A percentile compares a stretch with the other conserved stretches of the same genome.
Conservation (phyloP, 1,140 invertebrate genomes). For the Melipona quadrifasciata region DNA sequence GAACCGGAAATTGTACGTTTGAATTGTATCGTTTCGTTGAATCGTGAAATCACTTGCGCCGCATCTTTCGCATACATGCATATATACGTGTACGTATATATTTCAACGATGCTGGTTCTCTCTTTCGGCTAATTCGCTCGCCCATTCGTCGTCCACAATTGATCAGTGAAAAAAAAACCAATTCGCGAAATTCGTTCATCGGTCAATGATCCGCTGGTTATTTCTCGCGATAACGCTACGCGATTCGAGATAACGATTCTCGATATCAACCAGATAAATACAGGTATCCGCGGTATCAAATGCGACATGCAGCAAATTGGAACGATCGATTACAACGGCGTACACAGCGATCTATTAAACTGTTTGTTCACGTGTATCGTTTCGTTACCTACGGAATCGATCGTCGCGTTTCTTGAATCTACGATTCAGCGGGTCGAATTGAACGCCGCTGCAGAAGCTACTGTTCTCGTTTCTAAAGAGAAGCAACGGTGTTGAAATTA, state of each 20-base stretch:
- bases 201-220: not conserved
- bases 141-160: no score
- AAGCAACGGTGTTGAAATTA: not conserved
- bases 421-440: not conserved
- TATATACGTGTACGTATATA: no score
- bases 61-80: no score
- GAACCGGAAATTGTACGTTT: not conserved
- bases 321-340: not conserved
- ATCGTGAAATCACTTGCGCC: not conserved
- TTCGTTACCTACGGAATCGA: not conserved
- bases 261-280: not conserved
- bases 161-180: not conserved
- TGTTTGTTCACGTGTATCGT: not conserved
- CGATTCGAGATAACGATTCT: conserved; percentile 4
- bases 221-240: conserved; percentile 10
- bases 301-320: not conserved
- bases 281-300: not conserved
- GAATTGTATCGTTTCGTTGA: not conserved
- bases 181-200: not conserved
- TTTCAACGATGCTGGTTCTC: not conserved
- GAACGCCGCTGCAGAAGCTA: not conserved
- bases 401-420: not conserved
- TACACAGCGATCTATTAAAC: not conserved
- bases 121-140: not conserved
- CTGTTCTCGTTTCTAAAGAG: not conserved